Conservation (phyloP, 2,888 invertebrate species). For the Ectropis crepuscularia region DNA sequence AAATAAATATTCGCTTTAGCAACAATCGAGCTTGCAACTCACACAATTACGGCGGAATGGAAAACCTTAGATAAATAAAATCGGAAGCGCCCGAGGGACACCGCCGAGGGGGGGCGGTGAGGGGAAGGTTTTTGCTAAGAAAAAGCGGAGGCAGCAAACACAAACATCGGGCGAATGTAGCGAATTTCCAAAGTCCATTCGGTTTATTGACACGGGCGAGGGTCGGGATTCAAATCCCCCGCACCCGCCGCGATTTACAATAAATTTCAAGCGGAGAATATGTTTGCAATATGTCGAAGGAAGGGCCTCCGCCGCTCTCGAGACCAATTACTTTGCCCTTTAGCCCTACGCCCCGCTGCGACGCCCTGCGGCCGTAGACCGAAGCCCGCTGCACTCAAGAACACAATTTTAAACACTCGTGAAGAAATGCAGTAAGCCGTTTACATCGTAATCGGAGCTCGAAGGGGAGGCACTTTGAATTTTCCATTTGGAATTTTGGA, state of each 20-base stretch:
- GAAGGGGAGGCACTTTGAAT: conserved; percentile 52
- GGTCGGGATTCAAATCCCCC: conserved; percentile 72
- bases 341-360: conserved; percentile 51
- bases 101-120: conserved; percentile 36
- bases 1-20: conserved; percentile 83
- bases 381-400: conserved; percentile 45
- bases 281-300: conserved; percentile 79
- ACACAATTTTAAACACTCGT: conserved; percentile 72
- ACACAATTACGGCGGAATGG: conserved; percentile 81
- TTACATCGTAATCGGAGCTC: conserved; percentile 72
- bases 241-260: conserved; percentile 75
- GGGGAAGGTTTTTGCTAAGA: conserved; percentile 63
- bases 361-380: conserved; percentile 25
- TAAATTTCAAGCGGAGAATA: conserved; percentile 82
- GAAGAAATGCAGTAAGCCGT: conserved; percentile 70
- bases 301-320: conserved; percentile 31
- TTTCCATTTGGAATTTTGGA: conserved; percentile 50
- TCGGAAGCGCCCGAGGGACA: conserved; percentile 67
- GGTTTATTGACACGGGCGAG: conserved; percentile 75
- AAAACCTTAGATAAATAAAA: conserved; percentile 83
- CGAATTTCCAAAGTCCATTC: conserved; percentile 81
- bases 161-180: conserved; percentile 79
- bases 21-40: conserved; percentile 80
- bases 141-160: conserved; percentile 78
- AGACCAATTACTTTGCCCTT: conserved; percentile 57